phyloP scores from a whole-genome alignment of 2,113 vertebrate species.

The Bufo gargarizans region DNA sequence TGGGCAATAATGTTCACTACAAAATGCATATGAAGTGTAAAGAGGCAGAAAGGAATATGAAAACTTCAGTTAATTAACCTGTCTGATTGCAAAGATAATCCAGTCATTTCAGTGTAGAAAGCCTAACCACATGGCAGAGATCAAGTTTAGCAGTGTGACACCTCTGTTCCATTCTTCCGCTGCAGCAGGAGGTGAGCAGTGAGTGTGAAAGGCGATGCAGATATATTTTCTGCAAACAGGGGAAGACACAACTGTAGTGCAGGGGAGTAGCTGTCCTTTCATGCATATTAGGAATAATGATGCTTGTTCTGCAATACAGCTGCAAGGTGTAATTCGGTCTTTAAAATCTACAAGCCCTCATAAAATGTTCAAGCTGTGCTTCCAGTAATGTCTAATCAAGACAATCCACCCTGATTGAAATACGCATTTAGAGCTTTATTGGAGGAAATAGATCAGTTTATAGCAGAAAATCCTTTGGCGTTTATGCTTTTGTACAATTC shows the following conservation, averaged over 20 bases:
- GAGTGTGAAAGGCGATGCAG: slow-evolving; percentile 61
- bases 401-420: slow-evolving; percentile 33
- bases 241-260: slow-evolving; percentile 60
- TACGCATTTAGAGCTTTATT: slow-evolving; percentile 54
- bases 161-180: slow-evolving; percentile 64
- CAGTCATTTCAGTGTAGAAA: slow-evolving; percentile 60
- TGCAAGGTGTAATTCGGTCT: slow-evolving; percentile 25
- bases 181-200: slow-evolving; percentile 66
- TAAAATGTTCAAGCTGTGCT: slow-evolving; percentile 60
- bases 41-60: slow-evolving; percentile 52
- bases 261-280: slow-evolving; percentile 61
- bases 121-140: slow-evolving; percentile 60
- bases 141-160: slow-evolving; percentile 65
- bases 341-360: slow-evolving; percentile 57
- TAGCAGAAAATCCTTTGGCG: neutral
- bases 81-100: slow-evolving; percentile 59
- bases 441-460: slow-evolving; percentile 23
- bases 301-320: slow-evolving; percentile 59
- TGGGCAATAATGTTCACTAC: slow-evolving; percentile 50
- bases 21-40: slow-evolving; percentile 47
- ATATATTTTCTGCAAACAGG: slow-evolving; percentile 62
- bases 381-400: slow-evolving; percentile 44
- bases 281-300: slow-evolving; percentile 59
- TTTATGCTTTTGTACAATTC: neutral
- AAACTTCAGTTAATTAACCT: slow-evolving; percentile 63